A percentile compares a stretch with the other conserved stretches of the same genome.
Evolutionary conservation across 2,888 invertebrate species (phyloP).

Genomic region (Cephonodes hylas): DNA sequence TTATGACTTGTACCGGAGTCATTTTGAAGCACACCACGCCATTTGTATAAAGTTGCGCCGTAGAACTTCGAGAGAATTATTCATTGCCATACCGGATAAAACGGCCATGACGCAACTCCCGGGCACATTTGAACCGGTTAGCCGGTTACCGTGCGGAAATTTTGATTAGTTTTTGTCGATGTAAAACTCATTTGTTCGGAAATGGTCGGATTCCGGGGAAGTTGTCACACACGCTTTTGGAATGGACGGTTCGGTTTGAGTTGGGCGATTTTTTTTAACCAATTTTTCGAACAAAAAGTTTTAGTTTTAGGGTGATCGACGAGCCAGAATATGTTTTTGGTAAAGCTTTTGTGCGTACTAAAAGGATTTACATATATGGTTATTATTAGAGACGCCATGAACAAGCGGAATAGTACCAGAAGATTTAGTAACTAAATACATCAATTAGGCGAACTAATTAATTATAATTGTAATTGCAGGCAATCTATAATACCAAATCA

Average conservation of each 20-base stretch:
- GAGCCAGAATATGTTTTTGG: too few relatives aligned
- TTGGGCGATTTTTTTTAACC: neutral
- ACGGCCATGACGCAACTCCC: constrained; percentile 46
- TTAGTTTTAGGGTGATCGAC: neutral
- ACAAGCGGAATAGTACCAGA: too few relatives aligned
- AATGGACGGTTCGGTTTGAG: neutral
- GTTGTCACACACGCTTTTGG: neutral
- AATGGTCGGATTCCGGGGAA: neutral
- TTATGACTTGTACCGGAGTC: constrained; percentile 38
- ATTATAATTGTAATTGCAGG: too few relatives aligned
- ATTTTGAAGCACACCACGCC: constrained; percentile 47
- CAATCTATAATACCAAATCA: too few relatives aligned
- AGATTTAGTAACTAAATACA: too few relatives aligned
- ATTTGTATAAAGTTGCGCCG: constrained; percentile 67
- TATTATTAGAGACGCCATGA: too few relatives aligned
- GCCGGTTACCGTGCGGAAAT: constrained; percentile 24
- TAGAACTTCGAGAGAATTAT: constrained; percentile 68
- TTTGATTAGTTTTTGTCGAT: constrained; percentile 20
- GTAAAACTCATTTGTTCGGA: constrained; percentile 14
- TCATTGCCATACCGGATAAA: constrained; percentile 62
- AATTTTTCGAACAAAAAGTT: neutral
- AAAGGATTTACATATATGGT: too few relatives aligned
- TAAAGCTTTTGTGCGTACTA: too few relatives aligned
- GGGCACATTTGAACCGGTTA: constrained; percentile 19
- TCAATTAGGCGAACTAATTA: too few relatives aligned